Conservation (phyloP, 2,888 invertebrate genomes). For the Lissonota sp. region DNA sequence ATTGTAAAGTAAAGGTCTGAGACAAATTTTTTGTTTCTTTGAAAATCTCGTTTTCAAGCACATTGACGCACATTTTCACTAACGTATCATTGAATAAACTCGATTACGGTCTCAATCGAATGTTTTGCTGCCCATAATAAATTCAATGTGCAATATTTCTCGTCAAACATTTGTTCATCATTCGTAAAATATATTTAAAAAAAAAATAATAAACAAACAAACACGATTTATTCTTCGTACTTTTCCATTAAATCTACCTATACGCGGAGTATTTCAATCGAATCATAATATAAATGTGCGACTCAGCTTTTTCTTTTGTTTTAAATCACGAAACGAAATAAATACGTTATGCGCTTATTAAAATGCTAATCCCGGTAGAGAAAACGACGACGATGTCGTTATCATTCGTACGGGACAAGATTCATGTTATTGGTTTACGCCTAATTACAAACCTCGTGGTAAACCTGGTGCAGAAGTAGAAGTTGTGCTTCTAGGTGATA, state of each 20-base stretch:
- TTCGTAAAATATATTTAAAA: constrained; percentile 26
- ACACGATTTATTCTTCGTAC: constrained; percentile 28
- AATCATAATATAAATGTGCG: constrained; percentile 57
- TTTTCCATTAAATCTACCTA: constrained; percentile 40
- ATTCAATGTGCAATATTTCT: constrained; percentile 36
- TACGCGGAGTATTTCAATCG: constrained; percentile 55
- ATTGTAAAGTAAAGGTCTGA: constrained; percentile 10
- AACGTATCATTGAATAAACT: constrained; percentile 16
- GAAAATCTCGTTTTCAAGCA: constrained; percentile 37
- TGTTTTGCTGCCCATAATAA: constrained; percentile 7
- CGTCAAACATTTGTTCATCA: constrained; percentile 2
- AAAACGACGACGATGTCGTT: constrained; percentile 31
- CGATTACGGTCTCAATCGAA: neutral
- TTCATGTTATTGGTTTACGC: constrained; percentile 37
- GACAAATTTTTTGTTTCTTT: constrained; percentile 9
- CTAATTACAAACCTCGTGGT: constrained; percentile 62
- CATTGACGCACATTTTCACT: constrained; percentile 36
- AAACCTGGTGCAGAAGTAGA: constrained; percentile 64
- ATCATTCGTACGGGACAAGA: constrained; percentile 39
- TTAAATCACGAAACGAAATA: constrained; percentile 57
- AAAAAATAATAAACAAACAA: constrained; percentile 36
- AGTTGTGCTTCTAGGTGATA: constrained; percentile 60
- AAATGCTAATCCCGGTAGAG: constrained; percentile 37
- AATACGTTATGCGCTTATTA: constrained; percentile 60
- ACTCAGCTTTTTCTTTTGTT: constrained; percentile 41